Evolutionary conservation across 1,140 invertebrate genomes (phyloP).

Genomic region (Leguminivora glycinivorella): DNA sequence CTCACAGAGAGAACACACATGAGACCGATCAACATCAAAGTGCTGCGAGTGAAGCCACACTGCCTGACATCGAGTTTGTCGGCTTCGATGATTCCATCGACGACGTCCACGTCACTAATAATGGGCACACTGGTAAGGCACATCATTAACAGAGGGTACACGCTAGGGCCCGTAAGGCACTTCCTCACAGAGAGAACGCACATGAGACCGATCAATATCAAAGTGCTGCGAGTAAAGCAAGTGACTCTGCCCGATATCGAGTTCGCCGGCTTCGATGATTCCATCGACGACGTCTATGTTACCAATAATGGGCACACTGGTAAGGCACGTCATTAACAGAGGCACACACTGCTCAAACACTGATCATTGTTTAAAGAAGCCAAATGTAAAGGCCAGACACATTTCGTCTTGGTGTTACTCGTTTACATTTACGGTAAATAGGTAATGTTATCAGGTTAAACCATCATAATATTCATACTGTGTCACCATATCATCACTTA

Average conservation of each 20-base stretch:
- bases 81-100: slow-evolving; percentile 81
- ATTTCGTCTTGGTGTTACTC: too few species aligned
- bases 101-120: slow-evolving; percentile 83
- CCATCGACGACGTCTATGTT: slow-evolving; percentile 79
- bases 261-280: slow-evolving; percentile 80
- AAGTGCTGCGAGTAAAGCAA: slow-evolving; percentile 82
- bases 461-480: too few species aligned
- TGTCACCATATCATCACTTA: too few species aligned
- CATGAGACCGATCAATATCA: slow-evolving; percentile 85
- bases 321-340: slow-evolving; percentile 52
- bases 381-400: too few species aligned
- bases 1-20: too few species aligned
- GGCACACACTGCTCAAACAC: too few species aligned
- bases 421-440: too few species aligned
- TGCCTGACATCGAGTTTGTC: slow-evolving; percentile 78
- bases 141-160: slow-evolving; percentile 79
- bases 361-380: too few species aligned
- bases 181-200: slow-evolving; percentile 84
- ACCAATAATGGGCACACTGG: slow-evolving; percentile 90
- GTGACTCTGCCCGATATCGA: slow-evolving; percentile 78
- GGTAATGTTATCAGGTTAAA: too few species aligned
- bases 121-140: slow-evolving; percentile 85
- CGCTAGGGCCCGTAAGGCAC: slow-evolving; percentile 91
- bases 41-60: slow-evolving; percentile 82
- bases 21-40: slow-evolving; percentile 86